A percentile compares a stretch with the other conserved stretches of the same genome.
Conservation (phyloP, 2,888 invertebrate genomes). For the Eurois occulta region DNA sequence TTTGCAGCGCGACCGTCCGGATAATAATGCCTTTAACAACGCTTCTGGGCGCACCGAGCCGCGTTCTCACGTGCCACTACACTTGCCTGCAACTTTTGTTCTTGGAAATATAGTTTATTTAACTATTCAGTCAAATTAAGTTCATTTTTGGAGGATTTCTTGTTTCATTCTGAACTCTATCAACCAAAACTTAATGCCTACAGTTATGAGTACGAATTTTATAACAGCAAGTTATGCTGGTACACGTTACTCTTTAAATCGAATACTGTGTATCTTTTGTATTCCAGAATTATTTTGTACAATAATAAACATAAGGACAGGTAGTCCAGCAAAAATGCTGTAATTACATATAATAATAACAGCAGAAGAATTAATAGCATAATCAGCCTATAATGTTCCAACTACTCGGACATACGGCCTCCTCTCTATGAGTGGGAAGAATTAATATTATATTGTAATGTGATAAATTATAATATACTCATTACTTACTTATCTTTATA, state of each 20-base stretch:
- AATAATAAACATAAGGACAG: slow-evolving; percentile 4
- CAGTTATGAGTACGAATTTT: too few relatives aligned
- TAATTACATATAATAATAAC: not conserved
- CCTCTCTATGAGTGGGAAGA: too few relatives aligned
- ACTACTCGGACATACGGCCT: too few relatives aligned
- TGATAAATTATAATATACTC: not conserved
- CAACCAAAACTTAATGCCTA: too few relatives aligned
- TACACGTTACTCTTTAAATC: slow-evolving; percentile 19
- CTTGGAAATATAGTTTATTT: not conserved
- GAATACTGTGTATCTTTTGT: not conserved
- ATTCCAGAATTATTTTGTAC: not conserved
- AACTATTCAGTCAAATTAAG: not conserved
- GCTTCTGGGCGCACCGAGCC: slow-evolving; percentile 78
- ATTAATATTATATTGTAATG: not conserved
- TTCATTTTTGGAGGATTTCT: not conserved
- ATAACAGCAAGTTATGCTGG: too few relatives aligned
- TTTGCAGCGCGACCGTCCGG: slow-evolving; percentile 89
- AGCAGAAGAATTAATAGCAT: not conserved
- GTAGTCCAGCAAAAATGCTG: not conserved
- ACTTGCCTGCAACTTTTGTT: slow-evolving; percentile 53
- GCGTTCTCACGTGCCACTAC: slow-evolving; percentile 48
- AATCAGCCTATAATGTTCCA: too few relatives aligned
- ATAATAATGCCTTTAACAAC: slow-evolving; percentile 89
- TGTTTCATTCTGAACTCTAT: not conserved
- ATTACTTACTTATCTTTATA: too few relatives aligned